Base-by-base conservation (phyloP, 1,140 invertebrate genomes). In the Trissolcus basalis region DNA sequence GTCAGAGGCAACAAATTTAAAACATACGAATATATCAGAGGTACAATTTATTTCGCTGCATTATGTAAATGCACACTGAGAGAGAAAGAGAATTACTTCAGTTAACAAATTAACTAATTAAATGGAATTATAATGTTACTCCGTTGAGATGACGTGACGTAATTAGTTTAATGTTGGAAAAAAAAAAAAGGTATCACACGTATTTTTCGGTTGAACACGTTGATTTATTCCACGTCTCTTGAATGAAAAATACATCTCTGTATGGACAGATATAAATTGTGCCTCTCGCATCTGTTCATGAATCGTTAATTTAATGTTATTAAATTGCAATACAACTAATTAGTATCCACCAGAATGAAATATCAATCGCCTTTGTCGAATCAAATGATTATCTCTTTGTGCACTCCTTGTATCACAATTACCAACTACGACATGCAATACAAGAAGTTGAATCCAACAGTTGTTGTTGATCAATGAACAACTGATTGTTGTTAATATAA, bases 41-140 rank as follows among this genome's bases (percentile, higher is more conserved):
- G 48, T 51, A 27, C 16, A 67, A 55, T 67, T 55, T 61, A 73
- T 61, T 73, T 67, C 56, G 14, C 61, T 45, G 50, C 50, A 67
- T 73, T 73, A 67, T 67, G 61, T 67, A 54, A 65, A 65, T 55
- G 61, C 9, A 39, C 53, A 13, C 19, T 55, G 27, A 10, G 41
- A 59, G 60, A 61, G 47, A 55, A 15, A 8, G 11, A 45, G 16
- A 48, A 49, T 45, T 36, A 39, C 45, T 36, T 50, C 68, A 32
- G 44, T 63, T 63, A 50, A 63, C 58, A 71, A 63, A 63, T 71
- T 63, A 58, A 56, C 68, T 71, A 63, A 63, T 63, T 63, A 56
- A 71, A 63, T 71, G 39, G 56, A 56, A 61, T 70, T 55, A 44
- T 70, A 61, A 33, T 13, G n/a, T 54, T 59, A 50, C 41, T 33